A percentile compares a stretch with the other conserved stretches of the same genome.
These are phyloP conservation scores for Cataglyphis livida DNA, from an alignment of 2,888 invertebrate species.

Conservation along the genomic window DNA sequence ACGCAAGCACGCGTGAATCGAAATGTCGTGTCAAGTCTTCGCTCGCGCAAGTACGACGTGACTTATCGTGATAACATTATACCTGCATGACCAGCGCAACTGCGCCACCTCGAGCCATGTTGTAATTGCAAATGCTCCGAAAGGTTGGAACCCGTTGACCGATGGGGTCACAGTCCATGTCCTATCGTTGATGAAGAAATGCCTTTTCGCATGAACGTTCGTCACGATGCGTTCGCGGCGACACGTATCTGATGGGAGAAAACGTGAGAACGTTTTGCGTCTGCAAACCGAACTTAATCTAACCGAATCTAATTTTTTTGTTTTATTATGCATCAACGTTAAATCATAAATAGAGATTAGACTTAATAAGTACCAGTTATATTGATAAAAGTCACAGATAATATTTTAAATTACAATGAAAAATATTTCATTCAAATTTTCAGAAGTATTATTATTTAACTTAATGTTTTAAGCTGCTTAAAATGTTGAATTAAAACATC, in stretches of 20 bases:
- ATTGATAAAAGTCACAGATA: not conserved
- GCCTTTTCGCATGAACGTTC: conserved; percentile 27
- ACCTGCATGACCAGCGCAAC: conserved; percentile 31
- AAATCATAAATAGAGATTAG: conserved; percentile 4
- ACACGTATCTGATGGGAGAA: conserved; percentile 58
- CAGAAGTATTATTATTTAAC: not conserved
- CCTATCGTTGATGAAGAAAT: conserved; percentile 43
- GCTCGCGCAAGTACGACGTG: not conserved
- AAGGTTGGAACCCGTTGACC: conserved; percentile 34
- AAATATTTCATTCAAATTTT: not conserved
- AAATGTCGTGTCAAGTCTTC: conserved; percentile 8
- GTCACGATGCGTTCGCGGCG: conserved; percentile 49
- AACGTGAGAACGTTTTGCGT: conserved; percentile 52
- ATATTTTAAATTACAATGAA: not conserved
- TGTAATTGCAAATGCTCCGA: conserved; percentile 73
- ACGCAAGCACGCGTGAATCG: not conserved
- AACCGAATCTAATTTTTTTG: not conserved
- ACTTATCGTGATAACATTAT: conserved; percentile 62
- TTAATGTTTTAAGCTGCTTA: not conserved
- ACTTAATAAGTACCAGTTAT: not conserved
- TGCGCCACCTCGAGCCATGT: conserved; percentile 55
- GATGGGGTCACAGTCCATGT: conserved; percentile 27
- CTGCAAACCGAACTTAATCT: conserved; percentile 1
- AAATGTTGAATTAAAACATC: not conserved
- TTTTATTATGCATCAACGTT: not conserved